Conservation (phyloP, 2,113 vertebrate species). For the Oreocharis arfaki region DNA sequence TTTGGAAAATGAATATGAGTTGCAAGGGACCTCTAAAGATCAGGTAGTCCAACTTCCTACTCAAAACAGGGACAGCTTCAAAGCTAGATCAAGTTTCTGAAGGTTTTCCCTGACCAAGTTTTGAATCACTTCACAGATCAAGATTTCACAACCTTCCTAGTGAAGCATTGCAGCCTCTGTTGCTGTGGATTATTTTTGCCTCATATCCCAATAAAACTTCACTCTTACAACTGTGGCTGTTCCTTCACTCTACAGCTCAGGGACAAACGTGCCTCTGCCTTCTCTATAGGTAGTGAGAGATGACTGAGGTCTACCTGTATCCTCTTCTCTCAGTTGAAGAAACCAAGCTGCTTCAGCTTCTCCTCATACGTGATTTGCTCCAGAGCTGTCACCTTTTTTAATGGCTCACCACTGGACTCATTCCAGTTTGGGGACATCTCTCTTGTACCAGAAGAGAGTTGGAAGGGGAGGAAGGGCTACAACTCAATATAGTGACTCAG, state of each 20-base stretch:
- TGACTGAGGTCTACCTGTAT: neutral
- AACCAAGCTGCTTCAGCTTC: neutral
- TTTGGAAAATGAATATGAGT: neutral
- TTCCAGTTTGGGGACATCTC: neutral
- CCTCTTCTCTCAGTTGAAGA: neutral
- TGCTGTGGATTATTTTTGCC: neutral
- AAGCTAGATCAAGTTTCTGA: neutral
- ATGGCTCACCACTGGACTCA: neutral
- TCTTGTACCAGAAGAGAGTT: neutral
- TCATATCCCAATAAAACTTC: neutral
- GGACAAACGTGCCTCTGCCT: neutral
- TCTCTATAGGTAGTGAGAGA: fast-evolving
- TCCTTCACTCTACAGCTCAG: neutral
- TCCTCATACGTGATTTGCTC: neutral
- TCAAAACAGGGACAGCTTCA: neutral
- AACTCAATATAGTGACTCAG: neutral
- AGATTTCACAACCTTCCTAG: neutral
- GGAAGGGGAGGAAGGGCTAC: neutral
- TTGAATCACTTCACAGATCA: neutral
- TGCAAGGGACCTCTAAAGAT: neutral
- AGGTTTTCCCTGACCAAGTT: neutral
- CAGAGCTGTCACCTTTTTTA: neutral
- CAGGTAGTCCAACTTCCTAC: neutral
- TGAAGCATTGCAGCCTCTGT: neutral
- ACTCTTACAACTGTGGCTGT: neutral